These are phyloP conservation scores for Cephus runcator DNA, from an alignment of 2,888 invertebrate species.

Conservation along the genomic window DNA sequence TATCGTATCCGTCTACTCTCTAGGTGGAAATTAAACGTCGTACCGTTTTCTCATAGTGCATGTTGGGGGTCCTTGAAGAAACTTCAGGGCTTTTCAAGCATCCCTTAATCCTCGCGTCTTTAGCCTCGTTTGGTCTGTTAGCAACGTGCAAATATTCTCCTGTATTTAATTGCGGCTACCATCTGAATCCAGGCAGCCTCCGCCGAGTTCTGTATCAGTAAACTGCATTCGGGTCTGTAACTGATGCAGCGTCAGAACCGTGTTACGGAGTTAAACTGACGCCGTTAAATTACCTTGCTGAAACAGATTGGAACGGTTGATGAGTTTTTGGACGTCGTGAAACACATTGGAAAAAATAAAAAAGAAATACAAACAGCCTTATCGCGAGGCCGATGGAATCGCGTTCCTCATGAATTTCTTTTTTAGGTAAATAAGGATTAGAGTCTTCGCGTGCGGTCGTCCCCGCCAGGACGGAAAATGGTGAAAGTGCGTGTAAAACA, in stretches of 20 bases:
- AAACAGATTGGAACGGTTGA: background rate
- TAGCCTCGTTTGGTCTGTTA: constrained; percentile 47
- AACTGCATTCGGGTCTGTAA: constrained; percentile 47
- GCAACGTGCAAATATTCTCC: constrained; percentile 53
- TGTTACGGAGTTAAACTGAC: constrained; percentile 26
- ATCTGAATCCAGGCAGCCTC: constrained; percentile 33
- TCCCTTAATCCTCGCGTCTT: constrained; percentile 28
- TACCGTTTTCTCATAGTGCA: background rate
- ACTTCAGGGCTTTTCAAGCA: background rate
- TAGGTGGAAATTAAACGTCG: background rate
- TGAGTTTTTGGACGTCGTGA: background rate
- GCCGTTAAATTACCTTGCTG: constrained; percentile 21
- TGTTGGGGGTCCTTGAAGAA: background rate
- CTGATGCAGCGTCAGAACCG: constrained; percentile 13
- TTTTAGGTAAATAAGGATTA: background rate
- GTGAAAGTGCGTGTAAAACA: constrained; percentile 2
- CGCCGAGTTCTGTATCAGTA: constrained; percentile 51
- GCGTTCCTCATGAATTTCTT: background rate
- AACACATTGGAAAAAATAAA: background rate
- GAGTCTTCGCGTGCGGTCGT: background rate
- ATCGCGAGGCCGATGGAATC: background rate
- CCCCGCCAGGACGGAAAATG: background rate
- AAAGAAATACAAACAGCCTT: background rate
- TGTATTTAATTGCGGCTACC: constrained; percentile 58
- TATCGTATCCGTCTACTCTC: background rate